A percentile compares a stretch with the other conserved stretches of the same genome.
Evolutionary conservation across 2,888 invertebrate genomes (phyloP).

Genomic region (Coenonympha glycerion): DNA sequence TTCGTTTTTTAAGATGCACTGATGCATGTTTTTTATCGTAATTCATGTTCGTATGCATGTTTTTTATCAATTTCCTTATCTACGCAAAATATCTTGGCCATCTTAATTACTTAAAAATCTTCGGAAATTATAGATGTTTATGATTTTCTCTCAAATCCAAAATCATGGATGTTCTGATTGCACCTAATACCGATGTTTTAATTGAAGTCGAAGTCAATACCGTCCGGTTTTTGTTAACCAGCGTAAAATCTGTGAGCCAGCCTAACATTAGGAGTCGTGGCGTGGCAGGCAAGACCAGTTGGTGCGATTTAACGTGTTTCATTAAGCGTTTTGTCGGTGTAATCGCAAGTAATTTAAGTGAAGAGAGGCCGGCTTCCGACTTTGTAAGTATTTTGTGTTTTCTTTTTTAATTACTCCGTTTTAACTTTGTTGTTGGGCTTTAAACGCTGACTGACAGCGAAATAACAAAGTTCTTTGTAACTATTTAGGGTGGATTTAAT

Average conservation of each 20-base stretch:
- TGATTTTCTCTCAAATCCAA: no score
- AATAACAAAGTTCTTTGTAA: constrained; percentile 73
- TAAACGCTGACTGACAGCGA: constrained; percentile 75
- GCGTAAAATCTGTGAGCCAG: constrained; percentile 9
- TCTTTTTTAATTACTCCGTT: constrained; percentile 77
- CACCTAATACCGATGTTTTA: background rate
- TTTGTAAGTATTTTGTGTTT: constrained; percentile 76
- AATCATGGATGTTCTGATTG: background rate
- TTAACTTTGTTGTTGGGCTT: constrained; percentile 73
- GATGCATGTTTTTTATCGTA: no score
- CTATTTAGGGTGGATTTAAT: constrained; percentile 70
- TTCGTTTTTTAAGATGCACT: no score
- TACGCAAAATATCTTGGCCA: no score
- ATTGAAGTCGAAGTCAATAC: background rate
- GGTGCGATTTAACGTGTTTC: constrained; percentile 74
- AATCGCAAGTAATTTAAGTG: constrained; percentile 76
- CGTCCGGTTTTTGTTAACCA: background rate
- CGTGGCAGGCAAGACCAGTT: constrained; percentile 51
- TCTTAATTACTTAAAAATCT: no score
- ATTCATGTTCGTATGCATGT: no score
- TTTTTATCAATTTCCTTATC: no score
- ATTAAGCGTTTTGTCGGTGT: constrained; percentile 76
- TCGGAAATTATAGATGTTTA: no score
- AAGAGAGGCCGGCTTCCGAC: constrained; percentile 75
- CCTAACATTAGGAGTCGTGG: constrained; percentile 28